Conservation (phyloP, 2,113 vertebrate species). For the Thamnophis sirtalis region DNA sequence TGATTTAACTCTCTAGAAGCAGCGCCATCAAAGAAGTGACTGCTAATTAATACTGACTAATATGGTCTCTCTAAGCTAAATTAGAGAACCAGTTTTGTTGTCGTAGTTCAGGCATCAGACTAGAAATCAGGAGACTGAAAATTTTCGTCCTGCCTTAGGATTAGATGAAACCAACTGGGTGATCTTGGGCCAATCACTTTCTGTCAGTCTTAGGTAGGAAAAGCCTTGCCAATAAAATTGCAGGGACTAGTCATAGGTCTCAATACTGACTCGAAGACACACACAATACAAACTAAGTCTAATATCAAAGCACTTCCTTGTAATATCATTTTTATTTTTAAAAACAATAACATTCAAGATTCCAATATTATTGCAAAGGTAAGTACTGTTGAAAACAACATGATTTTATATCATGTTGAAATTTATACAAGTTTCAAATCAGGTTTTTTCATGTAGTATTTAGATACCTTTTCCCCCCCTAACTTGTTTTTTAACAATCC, state of each 20-base stretch:
- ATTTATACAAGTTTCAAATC: background rate
- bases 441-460: background rate
- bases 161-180: background rate
- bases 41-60: background rate
- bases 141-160: background rate
- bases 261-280: background rate
- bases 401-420: background rate
- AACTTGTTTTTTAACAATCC: background rate
- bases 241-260: background rate
- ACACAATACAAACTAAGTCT: background rate
- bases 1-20: background rate
- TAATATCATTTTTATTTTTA: background rate
- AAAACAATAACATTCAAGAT: background rate
- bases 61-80: background rate
- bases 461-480: background rate
- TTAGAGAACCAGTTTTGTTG: background rate
- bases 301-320: background rate
- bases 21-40: background rate
- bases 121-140: background rate
- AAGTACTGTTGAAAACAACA: background rate
- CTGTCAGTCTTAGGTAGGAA: background rate
- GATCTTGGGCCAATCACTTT: background rate
- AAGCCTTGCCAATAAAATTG: background rate
- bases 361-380: background rate
- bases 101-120: background rate